Evolutionary conservation across 2,888 invertebrate species (phyloP).

Genomic region (Patella pellucida): DNA sequence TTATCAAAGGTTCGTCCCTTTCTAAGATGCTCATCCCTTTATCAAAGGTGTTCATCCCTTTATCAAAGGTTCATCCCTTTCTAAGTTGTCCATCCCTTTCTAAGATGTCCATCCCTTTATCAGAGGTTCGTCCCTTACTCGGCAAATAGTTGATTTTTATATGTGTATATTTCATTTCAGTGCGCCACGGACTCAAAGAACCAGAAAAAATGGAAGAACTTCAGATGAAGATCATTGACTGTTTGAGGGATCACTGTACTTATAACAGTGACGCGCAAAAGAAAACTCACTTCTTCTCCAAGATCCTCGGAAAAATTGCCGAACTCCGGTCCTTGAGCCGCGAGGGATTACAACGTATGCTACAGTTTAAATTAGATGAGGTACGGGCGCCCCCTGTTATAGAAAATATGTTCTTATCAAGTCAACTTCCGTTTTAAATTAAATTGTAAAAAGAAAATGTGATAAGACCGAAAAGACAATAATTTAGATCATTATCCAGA

Average conservation of each 20-base stretch:
- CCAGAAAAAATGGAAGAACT: slow-evolving; percentile 93
- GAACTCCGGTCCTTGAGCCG: slow-evolving; percentile 92
- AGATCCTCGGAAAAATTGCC: slow-evolving; percentile 90
- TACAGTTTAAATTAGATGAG: slow-evolving; percentile 88
- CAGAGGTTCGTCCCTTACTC: neutral
- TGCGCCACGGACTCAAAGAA: slow-evolving; percentile 92
- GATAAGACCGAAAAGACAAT: neutral
- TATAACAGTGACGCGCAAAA: slow-evolving; percentile 89
- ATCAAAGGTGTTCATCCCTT: no score
- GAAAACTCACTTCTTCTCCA: slow-evolving; percentile 93
- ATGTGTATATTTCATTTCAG: slow-evolving; percentile 74
- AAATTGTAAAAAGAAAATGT: neutral
- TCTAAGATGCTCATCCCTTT: no score
- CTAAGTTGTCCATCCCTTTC: no score
- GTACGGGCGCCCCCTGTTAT: slow-evolving; percentile 92
- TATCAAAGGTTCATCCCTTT: no score
- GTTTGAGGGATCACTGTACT: slow-evolving; percentile 95
- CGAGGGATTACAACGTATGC: slow-evolving; percentile 93
- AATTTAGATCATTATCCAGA: slow-evolving; percentile 1
- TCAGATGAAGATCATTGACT: slow-evolving; percentile 96
- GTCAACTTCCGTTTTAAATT: slow-evolving; percentile 85
- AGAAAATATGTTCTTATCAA: slow-evolving; percentile 95
- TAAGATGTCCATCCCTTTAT: neutral
- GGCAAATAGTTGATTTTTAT: neutral
- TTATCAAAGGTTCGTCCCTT: no score